Percentiles rank a stretch among this genome's conserved stretches.
phyloP scores from a whole-genome alignment of 2,888 invertebrate species.

The Lithophane semibrunnea region DNA sequence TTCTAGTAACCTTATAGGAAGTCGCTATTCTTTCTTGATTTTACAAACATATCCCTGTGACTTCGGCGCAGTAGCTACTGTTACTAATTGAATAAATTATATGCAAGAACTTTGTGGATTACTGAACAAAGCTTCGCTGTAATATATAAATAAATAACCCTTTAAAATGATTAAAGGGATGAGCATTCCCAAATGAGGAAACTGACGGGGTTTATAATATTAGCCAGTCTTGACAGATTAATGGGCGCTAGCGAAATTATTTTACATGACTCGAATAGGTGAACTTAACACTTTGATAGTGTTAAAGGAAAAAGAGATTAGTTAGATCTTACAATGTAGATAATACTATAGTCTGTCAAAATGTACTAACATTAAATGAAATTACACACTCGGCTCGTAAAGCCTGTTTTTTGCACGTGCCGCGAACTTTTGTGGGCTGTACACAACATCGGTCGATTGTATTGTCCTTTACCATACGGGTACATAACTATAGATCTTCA shows the following conservation, averaged over 20 bases:
- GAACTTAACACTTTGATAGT: slow-evolving; percentile 4
- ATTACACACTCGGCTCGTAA: not conserved
- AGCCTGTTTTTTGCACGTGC: not conserved
- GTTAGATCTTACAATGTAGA: not conserved
- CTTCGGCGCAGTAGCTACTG: not conserved
- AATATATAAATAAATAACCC: slow-evolving; percentile 14
- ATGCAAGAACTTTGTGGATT: not conserved
- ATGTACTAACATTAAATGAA: not conserved
- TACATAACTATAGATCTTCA: not conserved
- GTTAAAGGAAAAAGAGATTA: not conserved
- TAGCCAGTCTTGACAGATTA: slow-evolving; percentile 55
- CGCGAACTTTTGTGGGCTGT: not conserved
- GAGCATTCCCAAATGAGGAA: slow-evolving; percentile 33
- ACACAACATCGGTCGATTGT: not conserved
- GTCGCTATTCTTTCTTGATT: not conserved
- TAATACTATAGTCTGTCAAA: not conserved
- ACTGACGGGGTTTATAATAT: slow-evolving; percentile 45
- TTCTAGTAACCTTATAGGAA: too few relatives aligned
- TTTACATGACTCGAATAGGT: slow-evolving; percentile 37
- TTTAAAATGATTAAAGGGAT: slow-evolving; percentile 28
- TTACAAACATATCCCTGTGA: not conserved
- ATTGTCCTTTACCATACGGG: not conserved
- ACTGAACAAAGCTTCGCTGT: slow-evolving; percentile 2
- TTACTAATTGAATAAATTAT: not conserved
- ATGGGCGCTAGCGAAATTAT: slow-evolving; percentile 48